Conservation (phyloP, 2,113 vertebrate species). For the Notiomystis cincta region DNA sequence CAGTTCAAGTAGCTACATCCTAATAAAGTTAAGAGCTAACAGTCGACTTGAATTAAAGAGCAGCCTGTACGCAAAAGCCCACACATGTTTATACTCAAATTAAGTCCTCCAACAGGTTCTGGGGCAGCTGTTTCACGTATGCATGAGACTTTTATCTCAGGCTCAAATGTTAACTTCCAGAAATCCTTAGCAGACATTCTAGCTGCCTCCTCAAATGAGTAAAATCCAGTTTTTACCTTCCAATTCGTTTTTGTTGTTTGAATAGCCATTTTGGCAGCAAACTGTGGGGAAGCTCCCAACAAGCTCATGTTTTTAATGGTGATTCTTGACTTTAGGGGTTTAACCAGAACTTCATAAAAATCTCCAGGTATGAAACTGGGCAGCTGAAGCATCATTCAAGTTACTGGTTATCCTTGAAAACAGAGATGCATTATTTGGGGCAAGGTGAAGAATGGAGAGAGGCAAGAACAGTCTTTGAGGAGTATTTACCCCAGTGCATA, state of each 20-base stretch:
- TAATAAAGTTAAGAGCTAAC: conserved; percentile 43
- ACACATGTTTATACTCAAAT: conserved; percentile 28
- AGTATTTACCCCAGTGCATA: not conserved
- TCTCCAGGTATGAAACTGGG: not conserved
- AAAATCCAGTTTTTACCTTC: not conserved
- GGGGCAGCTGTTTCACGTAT: conserved; percentile 12
- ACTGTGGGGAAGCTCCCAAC: not conserved
- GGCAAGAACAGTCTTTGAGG: not conserved
- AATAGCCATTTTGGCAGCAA: not conserved
- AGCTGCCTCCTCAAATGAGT: not conserved
- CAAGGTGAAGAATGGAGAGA: fast-evolving
- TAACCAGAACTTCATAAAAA: not conserved
- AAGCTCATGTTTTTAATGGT: not conserved
- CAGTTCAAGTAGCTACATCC: conserved; percentile 37
- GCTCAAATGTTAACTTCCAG: not conserved
- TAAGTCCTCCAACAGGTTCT: conserved; percentile 45
- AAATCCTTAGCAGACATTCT: not conserved
- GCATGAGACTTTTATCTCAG: not conserved
- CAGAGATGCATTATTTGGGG: not conserved
- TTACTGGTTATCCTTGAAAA: not conserved
- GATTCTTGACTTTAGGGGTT: not conserved
- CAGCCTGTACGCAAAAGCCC: not conserved
- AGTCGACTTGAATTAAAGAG: not conserved
- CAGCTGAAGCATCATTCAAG: not conserved
- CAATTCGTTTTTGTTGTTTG: not conserved